Evolutionary conservation across 2,797 vertebrate genomes (phyloP).

Genomic region (Eulemur coronatus): DNA sequence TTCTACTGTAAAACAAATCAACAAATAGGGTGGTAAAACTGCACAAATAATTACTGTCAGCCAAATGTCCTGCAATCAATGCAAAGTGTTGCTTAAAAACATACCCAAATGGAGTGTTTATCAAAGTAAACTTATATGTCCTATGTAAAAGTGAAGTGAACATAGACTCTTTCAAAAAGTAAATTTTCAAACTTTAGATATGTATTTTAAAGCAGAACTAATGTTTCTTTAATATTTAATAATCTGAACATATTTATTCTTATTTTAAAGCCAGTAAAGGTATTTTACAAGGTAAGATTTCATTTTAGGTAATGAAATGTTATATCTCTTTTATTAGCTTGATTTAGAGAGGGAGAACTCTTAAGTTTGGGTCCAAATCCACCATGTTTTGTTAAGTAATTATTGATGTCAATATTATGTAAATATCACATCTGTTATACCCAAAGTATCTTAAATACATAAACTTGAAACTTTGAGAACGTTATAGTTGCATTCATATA

Average conservation of each 20-base stretch:
- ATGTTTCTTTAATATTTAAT: neutral
- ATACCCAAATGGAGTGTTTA: neutral
- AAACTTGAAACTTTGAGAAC: neutral
- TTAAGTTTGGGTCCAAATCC: neutral
- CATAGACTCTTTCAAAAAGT: neutral
- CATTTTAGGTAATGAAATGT: neutral
- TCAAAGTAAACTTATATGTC: neutral
- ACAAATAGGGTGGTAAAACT: constrained; percentile 52
- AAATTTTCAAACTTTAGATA: neutral
- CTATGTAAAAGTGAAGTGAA: neutral
- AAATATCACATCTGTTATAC: neutral
- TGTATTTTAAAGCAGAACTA: neutral
- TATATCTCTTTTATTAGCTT: neutral
- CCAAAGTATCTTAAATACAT: neutral
- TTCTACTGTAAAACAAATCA: constrained; percentile 53
- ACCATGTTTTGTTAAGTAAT: neutral
- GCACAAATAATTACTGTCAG: constrained; percentile 36
- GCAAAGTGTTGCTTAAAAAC: constrained; percentile 49
- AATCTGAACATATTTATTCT: neutral
- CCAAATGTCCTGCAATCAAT: constrained; percentile 50
- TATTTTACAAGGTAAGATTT: neutral
- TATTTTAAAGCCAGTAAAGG: neutral
- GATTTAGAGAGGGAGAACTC: neutral
- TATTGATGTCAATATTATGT: neutral
- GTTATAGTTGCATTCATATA: neutral